These are phyloP conservation scores for Mesoclemmys tuberculata DNA, from an alignment of 2,113 vertebrate genomes.

Conservation along the genomic window DNA sequence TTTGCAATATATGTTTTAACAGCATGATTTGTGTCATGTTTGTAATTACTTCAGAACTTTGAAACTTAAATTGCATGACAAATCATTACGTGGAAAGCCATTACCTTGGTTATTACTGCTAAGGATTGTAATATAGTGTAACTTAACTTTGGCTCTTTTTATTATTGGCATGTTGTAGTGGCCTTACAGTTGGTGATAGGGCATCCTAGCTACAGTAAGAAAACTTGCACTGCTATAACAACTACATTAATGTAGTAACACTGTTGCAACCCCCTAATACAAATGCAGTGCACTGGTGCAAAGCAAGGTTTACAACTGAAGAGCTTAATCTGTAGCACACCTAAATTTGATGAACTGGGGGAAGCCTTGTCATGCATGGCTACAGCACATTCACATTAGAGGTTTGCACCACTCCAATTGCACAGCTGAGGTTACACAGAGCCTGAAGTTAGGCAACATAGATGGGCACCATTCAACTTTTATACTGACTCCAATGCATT, in stretches of 20 bases:
- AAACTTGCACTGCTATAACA: background rate
- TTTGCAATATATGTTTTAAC: constrained; percentile 76
- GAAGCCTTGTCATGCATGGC: background rate
- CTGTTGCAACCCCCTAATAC: rapidly evolving
- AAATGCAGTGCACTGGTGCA: rapidly evolving
- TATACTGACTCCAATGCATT: background rate
- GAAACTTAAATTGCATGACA: constrained; percentile 76
- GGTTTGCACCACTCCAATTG: background rate
- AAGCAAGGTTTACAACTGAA: background rate
- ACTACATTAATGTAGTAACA: background rate
- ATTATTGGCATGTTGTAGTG: background rate
- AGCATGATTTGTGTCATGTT: constrained; percentile 77
- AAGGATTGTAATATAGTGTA: constrained; percentile 48
- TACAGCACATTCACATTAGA: background rate
- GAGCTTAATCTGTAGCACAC: background rate
- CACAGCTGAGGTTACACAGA: background rate
- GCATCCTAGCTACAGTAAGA: rapidly evolving
- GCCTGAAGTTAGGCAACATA: background rate
- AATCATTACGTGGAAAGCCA: constrained; percentile 61
- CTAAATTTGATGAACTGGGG: background rate
- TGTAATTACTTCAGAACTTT: constrained; percentile 81
- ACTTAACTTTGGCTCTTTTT: constrained; percentile 40
- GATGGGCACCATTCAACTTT: background rate
- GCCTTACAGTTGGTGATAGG: background rate
- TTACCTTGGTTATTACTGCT: constrained; percentile 48